Conservation (phyloP, 2,888 invertebrate species). For the Aspidapion aeneum region DNA sequence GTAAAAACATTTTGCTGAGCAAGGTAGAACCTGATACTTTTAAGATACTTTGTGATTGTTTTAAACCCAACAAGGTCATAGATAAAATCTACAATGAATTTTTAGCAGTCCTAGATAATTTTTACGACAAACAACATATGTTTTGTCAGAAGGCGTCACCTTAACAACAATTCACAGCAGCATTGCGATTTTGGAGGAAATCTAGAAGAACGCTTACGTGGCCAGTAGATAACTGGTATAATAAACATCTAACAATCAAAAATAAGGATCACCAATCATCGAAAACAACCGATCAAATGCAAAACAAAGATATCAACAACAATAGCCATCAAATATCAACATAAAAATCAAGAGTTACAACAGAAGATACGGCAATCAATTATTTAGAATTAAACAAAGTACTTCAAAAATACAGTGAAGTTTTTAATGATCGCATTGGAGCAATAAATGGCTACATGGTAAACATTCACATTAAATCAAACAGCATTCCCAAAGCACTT, state of each 20-base stretch:
- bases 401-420: not conserved
- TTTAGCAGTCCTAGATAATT: not conserved
- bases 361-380: not conserved
- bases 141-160: not conserved
- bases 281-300: too few species aligned
- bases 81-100: not conserved
- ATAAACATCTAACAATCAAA: too few species aligned
- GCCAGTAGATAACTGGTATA: too few species aligned
- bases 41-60: constrained; percentile 3
- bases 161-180: constrained; percentile 14
- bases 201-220: too few species aligned
- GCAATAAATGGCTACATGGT: constrained; percentile 4
- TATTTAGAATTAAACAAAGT: not conserved
- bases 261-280: too few species aligned
- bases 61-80: not conserved
- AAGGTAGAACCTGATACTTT: not conserved
- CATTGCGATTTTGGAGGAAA: constrained; percentile 19
- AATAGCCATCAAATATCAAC: too few species aligned
- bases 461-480: constrained; percentile 10
- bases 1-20: not conserved
- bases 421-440: constrained; percentile 10
- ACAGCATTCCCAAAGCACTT: constrained; percentile 10
- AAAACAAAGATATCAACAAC: too few species aligned
- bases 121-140: not conserved
- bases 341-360: too few species aligned